phyloP scores from a whole-genome alignment of 2,113 vertebrate species.

The Argyrosomus japonicus region DNA sequence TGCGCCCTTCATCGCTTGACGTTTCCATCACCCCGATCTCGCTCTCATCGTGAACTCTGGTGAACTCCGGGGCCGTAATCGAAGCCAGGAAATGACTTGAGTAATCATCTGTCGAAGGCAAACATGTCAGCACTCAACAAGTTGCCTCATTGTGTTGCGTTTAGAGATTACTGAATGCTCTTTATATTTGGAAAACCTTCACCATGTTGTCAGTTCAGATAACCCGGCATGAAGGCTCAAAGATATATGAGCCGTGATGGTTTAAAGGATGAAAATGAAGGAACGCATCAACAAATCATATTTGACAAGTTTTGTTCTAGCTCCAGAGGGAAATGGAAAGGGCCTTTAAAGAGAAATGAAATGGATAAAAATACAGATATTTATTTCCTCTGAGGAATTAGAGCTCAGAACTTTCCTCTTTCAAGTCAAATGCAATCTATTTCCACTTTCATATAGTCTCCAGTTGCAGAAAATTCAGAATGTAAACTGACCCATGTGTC shows the following conservation, averaged over 20 bases:
- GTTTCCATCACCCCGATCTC: conserved; percentile 10
- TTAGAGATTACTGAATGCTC: not conserved
- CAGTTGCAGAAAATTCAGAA: conserved; percentile 17
- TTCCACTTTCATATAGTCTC: conserved; percentile 57
- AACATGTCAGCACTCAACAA: conserved; percentile 24
- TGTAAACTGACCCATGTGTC: conserved; percentile 49
- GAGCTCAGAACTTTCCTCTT: conserved; percentile 55
- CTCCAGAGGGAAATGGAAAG: conserved; percentile 45
- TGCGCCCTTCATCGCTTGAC: conserved; percentile 33
- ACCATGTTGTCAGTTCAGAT: conserved; percentile 45
- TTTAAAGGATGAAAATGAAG: conserved; percentile 50
- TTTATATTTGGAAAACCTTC: conserved; percentile 41
- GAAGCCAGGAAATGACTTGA: conserved; percentile 36
- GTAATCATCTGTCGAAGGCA: not conserved
- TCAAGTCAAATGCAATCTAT: conserved; percentile 68
- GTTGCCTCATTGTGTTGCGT: not conserved
- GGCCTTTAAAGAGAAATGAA: conserved; percentile 53
- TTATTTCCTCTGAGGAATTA: conserved; percentile 58
- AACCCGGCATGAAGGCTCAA: conserved; percentile 22
- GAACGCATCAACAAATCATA: conserved; percentile 67
- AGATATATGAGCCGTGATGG: conserved; percentile 13
- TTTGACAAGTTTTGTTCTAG: conserved; percentile 66
- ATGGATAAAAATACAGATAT: conserved; percentile 64
- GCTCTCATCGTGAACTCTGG: not conserved
- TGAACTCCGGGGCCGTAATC: conserved; percentile 25